These are phyloP conservation scores for Proctacanthus coquilletti DNA, from an alignment of 1,140 invertebrate genomes.

Conservation along the genomic window DNA sequence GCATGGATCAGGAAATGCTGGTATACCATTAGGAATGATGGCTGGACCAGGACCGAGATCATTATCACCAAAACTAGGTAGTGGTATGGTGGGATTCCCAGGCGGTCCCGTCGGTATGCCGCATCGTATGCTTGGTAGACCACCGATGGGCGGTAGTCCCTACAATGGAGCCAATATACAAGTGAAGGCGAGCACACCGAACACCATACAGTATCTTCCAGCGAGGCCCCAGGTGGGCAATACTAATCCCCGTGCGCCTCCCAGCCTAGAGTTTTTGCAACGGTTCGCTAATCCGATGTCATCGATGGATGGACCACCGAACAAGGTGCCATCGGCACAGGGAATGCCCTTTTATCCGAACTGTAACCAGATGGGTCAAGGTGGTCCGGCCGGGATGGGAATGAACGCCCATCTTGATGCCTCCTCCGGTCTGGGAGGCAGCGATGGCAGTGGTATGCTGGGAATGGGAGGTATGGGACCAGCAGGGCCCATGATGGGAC, in stretches of 20 bases:
- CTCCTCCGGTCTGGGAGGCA: too few species aligned
- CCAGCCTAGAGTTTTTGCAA: slow-evolving; percentile 83
- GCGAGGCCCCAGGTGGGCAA: slow-evolving; percentile 61
- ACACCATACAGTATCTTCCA: slow-evolving; percentile 95
- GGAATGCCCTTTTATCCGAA: slow-evolving; percentile 30
- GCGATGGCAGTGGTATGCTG: slow-evolving; percentile 15
- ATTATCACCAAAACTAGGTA: too few species aligned
- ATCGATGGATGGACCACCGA: slow-evolving; percentile 34
- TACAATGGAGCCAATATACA: slow-evolving; percentile 75
- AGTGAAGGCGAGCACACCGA: slow-evolving; percentile 91
- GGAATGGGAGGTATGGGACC: slow-evolving; percentile 10
- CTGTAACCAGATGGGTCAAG: slow-evolving; percentile 30
- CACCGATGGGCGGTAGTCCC: too few species aligned
- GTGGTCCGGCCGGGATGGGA: slow-evolving; percentile 27
- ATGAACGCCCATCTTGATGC: slow-evolving; percentile 30
- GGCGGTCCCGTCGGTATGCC: slow-evolving; percentile 27
- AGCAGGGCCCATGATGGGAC: slow-evolving; percentile 37
- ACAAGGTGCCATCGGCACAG: slow-evolving; percentile 9
- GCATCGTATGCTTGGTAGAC: slow-evolving; percentile 19
- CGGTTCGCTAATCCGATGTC: slow-evolving; percentile 58
- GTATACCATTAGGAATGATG: neutral
- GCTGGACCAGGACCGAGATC: slow-evolving; percentile 12
- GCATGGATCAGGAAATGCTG: slow-evolving; percentile 2
- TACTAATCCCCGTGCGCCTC: slow-evolving; percentile 55
- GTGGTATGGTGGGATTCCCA: slow-evolving; percentile 22